phyloP scores from a whole-genome alignment of 1,140 invertebrate species.

The Physella acuta region DNA sequence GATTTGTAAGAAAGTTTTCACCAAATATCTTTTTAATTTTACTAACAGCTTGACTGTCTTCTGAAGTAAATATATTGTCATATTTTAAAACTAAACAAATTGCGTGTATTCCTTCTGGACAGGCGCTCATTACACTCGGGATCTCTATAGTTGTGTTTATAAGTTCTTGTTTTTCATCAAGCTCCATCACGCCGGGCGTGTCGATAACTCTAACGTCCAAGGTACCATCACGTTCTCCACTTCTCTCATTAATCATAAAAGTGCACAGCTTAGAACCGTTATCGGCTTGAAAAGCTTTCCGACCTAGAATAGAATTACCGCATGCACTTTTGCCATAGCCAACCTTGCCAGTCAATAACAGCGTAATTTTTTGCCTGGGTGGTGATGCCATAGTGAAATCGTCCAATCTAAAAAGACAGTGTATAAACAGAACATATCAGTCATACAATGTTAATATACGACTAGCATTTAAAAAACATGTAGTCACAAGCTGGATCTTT shows the following conservation, averaged over 20 bases:
- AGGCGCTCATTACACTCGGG: not conserved
- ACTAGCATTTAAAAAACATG: too few relatives aligned
- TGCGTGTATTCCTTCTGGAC: not conserved
- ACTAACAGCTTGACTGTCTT: not conserved
- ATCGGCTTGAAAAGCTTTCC: not conserved
- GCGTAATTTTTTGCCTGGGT: too few relatives aligned
- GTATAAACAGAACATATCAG: too few relatives aligned
- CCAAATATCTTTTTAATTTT: constrained; percentile 5
- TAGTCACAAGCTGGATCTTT: too few relatives aligned
- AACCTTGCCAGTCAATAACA: too few relatives aligned
- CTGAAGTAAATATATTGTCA: not conserved
- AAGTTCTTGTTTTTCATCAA: too few relatives aligned
- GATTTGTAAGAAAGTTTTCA: not conserved
- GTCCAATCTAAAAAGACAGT: too few relatives aligned
- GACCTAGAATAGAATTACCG: constrained; percentile 14
- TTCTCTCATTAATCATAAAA: not conserved
- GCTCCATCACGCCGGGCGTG: not conserved
- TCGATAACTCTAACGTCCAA: not conserved
- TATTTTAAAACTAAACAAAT: constrained; percentile 1
- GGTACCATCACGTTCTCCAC: not conserved
- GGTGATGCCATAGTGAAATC: too few relatives aligned
- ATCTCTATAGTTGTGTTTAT: not conserved
- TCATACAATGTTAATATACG: too few relatives aligned
- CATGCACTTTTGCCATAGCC: too few relatives aligned
- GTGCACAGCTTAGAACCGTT: not conserved